A percentile compares a stretch with the other conserved stretches of the same genome.
Evolutionary conservation across 2,888 invertebrate genomes (phyloP).

Genomic region (Bruchidius siliquastri): DNA sequence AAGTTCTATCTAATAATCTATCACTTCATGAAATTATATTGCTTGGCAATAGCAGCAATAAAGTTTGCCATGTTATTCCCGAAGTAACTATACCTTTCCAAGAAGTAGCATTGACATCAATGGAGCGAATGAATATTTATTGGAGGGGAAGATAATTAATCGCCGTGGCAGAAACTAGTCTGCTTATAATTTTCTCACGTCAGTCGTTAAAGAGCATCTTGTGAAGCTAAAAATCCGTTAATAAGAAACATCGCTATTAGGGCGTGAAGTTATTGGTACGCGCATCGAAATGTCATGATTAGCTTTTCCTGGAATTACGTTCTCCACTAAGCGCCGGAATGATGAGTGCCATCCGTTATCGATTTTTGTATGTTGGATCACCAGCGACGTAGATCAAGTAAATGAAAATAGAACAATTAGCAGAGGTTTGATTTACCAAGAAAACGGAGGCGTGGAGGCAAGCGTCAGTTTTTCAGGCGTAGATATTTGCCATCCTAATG

Average conservation of each 20-base stretch:
- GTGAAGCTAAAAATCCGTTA: not conserved
- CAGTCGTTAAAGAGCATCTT: not conserved
- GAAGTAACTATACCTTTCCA: conserved; percentile 2
- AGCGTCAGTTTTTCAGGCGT: no score
- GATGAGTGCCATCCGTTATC: not conserved
- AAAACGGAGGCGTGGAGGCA: no score
- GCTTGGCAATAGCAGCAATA: no score
- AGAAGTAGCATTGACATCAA: not conserved
- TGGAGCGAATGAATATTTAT: not conserved
- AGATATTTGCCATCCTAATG: no score
- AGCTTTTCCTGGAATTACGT: not conserved
- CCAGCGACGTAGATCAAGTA: not conserved
- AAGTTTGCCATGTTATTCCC: no score
- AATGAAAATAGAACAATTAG: not conserved
- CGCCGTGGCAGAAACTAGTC: not conserved
- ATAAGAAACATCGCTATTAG: not conserved
- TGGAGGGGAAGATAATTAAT: not conserved
- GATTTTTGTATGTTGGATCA: not conserved
- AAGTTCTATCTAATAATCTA: no score
- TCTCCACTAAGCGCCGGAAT: not conserved
- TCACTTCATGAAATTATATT: no score
- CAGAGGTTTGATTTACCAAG: no score
- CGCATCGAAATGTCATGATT: not conserved
- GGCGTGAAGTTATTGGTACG: not conserved
- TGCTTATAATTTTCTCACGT: not conserved